A percentile compares a stretch with the other conserved stretches of the same genome.
Conservation (phyloP, 2,888 invertebrate species). For the Horisme vitalbata region DNA sequence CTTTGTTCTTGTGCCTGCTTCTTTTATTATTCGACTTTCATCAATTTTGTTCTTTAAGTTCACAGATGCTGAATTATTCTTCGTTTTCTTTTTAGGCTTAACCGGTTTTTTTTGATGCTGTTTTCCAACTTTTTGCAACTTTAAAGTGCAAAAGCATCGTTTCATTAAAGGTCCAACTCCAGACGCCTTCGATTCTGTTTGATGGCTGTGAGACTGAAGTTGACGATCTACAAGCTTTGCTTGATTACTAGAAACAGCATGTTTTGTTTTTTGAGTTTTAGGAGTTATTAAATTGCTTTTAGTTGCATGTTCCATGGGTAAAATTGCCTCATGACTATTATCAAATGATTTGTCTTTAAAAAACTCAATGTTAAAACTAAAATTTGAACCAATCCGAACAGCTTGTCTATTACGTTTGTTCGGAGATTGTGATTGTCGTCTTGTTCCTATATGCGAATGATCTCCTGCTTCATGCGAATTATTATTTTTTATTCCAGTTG, state of each 20-base stretch:
- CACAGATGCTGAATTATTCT: constrained; percentile 3
- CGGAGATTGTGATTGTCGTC: background rate
- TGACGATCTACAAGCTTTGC: constrained; percentile 12
- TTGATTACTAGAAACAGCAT: constrained; percentile 1
- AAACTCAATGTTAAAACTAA: constrained; percentile 44
- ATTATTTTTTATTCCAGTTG: background rate
- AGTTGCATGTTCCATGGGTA: background rate
- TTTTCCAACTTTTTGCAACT: constrained; percentile 35
- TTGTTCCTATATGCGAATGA: background rate
- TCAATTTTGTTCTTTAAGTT: constrained; percentile 6
- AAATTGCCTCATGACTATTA: background rate
- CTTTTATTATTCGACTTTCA: constrained; percentile 16
- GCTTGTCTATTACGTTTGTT: constrained; percentile 12
- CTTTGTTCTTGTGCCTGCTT: constrained; percentile 22
- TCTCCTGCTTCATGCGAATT: constrained; percentile 7
- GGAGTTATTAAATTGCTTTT: background rate
- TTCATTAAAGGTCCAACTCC: constrained; percentile 29
- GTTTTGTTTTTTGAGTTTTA: background rate
- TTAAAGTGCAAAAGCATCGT: constrained; percentile 47
- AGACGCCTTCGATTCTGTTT: constrained; percentile 24
- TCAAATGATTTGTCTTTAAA: constrained; percentile 30
- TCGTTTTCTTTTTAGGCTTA: constrained; percentile 1
- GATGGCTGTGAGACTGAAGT: constrained; percentile 18
- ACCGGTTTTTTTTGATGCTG: constrained; percentile 12
- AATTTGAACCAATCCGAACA: constrained; percentile 39